Base-by-base conservation (phyloP, 2,888 invertebrate genomes). In the Dynastes grantii region DNA sequence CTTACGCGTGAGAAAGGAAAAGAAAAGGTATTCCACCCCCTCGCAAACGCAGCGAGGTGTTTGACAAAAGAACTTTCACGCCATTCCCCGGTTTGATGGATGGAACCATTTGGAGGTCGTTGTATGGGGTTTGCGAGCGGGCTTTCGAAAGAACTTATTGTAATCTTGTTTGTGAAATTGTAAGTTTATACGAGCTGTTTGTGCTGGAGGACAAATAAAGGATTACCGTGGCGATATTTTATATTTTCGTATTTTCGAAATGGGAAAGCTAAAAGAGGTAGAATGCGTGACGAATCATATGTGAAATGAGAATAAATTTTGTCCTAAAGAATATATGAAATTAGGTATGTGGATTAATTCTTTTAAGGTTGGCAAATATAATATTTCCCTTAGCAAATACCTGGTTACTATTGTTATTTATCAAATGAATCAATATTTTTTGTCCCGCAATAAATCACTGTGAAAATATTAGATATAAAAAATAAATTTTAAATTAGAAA, bases 91-190 rank as follows among this genome's bases (percentile, higher is more conserved):
- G 9, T 61, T 61, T 61, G 61, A 61, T 16, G 61, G 61, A 61
- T 61, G 9, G 61, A 29, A 45, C 61, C 61, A 29, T 61, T 29
- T 16, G 22, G 61, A 11, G 45, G 45, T 45, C 45, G 45, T 11
- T 8, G 45, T 45, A 45, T 37, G 32, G 45, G 11, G 45, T 45
- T 45, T 45, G 45, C 45, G 45, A 45, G 22, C 61, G 67, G 67
- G 67, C 22, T 27, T 11, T 27, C 16, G 67, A 32, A 8, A 27
- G 16, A 49, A 22, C 75, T 61, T 61, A 75, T 75, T 75, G 75
- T 75, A 61, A 75, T 45, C 75, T 75, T 58, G 75, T 75, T 75
- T 75, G 75, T 40, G 61, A 58, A 75, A 75, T 75, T 75, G 61
- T 75, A 63, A 61, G 61, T 75, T 75, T 75, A 49, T 63, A 40